Evolutionary conservation across 2,888 invertebrate genomes (phyloP).

Genomic region (Drosophila aldrichi): DNA sequence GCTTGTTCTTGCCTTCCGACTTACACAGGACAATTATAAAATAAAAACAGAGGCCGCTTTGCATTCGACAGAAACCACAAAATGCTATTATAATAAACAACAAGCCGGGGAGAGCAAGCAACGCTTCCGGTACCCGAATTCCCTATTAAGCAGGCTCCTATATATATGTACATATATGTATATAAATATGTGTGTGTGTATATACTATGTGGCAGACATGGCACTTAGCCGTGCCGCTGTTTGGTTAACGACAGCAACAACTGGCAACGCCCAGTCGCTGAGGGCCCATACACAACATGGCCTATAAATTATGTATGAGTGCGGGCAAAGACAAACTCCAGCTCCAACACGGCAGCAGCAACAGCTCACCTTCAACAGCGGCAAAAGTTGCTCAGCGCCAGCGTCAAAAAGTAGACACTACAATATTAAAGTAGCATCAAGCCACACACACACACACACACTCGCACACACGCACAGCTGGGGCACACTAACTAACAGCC

Average conservation of each 20-base stretch:
- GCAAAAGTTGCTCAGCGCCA: conserved; percentile 50
- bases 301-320: conserved; percentile 76
- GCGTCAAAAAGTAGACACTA: conserved; percentile 59
- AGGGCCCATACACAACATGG: conserved; percentile 51
- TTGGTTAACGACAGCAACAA: conserved; percentile 68
- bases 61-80: conserved; percentile 62
- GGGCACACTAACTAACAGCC: conserved; percentile 3
- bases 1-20: conserved; percentile 9
- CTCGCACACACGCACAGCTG: conserved; percentile 10
- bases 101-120: conserved; percentile 9
- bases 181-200: not conserved
- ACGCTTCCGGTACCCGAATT: conserved; percentile 58
- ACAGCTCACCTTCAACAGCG: conserved; percentile 30
- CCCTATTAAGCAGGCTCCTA: conserved; percentile 5
- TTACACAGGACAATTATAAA: conserved; percentile 66
- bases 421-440: conserved; percentile 56
- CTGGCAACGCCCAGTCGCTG: conserved; percentile 49
- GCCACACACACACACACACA: conserved; percentile 18
- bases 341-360: conserved; percentile 11
- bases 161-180: not conserved
- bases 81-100: conserved; percentile 80
- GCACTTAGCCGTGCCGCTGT: conserved; percentile 68
- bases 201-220: conserved; percentile 37
- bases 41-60: conserved; percentile 35
- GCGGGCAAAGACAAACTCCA: conserved; percentile 36